Evolutionary conservation across 2,888 invertebrate genomes (phyloP), one percentile per base, ranked within the genome.

Genomic region (Chromoteleia sp.): DNA sequence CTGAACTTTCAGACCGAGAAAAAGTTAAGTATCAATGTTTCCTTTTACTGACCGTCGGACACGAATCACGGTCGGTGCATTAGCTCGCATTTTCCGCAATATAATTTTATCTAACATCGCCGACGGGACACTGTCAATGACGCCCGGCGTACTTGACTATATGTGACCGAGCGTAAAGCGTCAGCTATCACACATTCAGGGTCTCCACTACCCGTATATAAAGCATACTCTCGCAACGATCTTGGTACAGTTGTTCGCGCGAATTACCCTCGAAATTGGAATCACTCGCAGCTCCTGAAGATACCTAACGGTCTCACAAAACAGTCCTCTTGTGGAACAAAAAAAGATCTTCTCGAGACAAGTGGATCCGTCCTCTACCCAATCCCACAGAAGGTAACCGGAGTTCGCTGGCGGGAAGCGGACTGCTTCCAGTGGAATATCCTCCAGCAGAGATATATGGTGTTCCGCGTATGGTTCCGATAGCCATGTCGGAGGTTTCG

Each of bases 131-230:
- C 74, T 86, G 87, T 88, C 86, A 86, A 88, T 87, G 86, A 86
- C 86, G 75, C 56, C 43, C 56, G 14, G 29, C 81, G 89, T 87
- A 87, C 89, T 90, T 89, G 90, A 89, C 88, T 86, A 86, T 84
- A 83, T 83, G 77, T 80, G 82, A 78, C 70, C 83, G 87, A 86
- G 86, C 89, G 74, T 89, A 87, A 86, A 86, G 82, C 80, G 84
- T 73, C 65, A 52, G 84, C 88, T 84, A 84, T 84, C 86, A 85
- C 84, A 83, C 68, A 82, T 82, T 84, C 84, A 78, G 83, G 85
- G 86, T 87, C 88, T 80, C 83, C 78, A 76, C 68, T 56, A 10
- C 4, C 41, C 33, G 59, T 80, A 76, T 81, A 83, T 82, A 83
- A 81, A 79, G 50, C 81, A 63, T 65, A 65, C 70, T 59, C 41